Percentiles rank a stretch among this genome's conserved stretches.
Evolutionary conservation across 2,113 vertebrate genomes (phyloP).

Genomic region (Nycticorax nycticorax): DNA sequence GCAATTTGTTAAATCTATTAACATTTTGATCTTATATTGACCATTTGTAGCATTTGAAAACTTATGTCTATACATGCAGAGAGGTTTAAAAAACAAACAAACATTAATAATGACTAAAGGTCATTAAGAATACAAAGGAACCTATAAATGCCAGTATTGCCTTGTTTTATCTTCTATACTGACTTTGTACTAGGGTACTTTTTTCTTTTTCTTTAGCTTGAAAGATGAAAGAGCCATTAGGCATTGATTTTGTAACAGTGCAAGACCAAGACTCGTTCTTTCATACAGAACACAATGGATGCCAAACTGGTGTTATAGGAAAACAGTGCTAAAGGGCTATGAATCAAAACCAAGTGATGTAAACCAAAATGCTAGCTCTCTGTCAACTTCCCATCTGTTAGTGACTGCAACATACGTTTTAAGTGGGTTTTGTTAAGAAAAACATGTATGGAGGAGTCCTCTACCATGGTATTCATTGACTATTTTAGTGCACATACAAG

Average conservation of each 20-base stretch:
- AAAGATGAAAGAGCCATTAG: not conserved
- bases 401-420: not conserved
- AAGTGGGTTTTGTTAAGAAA: not conserved
- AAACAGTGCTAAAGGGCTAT: not conserved
- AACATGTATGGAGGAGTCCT: accelerated
- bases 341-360: not conserved
- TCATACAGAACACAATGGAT: not conserved
- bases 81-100: not conserved
- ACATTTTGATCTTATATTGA: not conserved
- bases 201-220: not conserved
- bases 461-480: not conserved
- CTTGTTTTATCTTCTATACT: not conserved
- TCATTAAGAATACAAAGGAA: not conserved
- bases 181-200: not conserved
- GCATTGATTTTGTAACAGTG: not conserved
- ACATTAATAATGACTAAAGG: not conserved
- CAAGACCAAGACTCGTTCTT: not conserved
- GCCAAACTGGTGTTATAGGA: not conserved
- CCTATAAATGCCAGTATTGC: not conserved
- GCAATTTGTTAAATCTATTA: not conserved
- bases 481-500: not conserved
- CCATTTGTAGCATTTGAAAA: not conserved
- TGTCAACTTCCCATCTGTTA: not conserved
- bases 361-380: not conserved
- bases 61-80: not conserved